A percentile compares a stretch with the other conserved stretches of the same genome.
Evolutionary conservation across 2,113 vertebrate species (phyloP).

Genomic region (Redunca redunca): DNA sequence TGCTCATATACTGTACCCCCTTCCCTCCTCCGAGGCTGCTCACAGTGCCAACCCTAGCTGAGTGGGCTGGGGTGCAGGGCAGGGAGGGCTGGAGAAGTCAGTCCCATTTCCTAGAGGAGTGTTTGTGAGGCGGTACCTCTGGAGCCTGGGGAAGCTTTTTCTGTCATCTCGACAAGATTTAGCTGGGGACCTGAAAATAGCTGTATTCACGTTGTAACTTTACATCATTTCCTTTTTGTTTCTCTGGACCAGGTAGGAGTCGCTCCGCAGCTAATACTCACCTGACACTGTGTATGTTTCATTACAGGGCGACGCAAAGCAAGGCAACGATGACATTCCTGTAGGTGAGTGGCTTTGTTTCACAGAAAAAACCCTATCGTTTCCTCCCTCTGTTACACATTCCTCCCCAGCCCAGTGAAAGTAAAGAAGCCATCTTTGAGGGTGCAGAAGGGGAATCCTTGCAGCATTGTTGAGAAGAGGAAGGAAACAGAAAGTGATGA

Average conservation of each 20-base stretch:
- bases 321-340: conserved; percentile 71
- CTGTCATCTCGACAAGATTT: background rate
- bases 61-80: background rate
- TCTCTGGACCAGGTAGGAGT: background rate
- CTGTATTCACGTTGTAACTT: background rate
- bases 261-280: background rate
- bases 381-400: background rate
- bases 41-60: background rate
- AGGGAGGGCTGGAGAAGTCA: background rate
- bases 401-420: background rate
- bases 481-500: too few species aligned
- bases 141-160: background rate
- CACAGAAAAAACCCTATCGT: background rate
- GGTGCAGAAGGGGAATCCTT: background rate
- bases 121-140: background rate
- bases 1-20: background rate
- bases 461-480: background rate
- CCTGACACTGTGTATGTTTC: background rate
- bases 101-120: background rate
- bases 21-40: background rate
- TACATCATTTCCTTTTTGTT: background rate
- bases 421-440: background rate
- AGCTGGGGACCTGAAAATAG: background rate
- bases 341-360: conserved; percentile 75
- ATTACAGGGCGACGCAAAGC: conserved; percentile 63